Conservation (phyloP, 2,797 vertebrate genomes). For the Lacerta viridis region DNA sequence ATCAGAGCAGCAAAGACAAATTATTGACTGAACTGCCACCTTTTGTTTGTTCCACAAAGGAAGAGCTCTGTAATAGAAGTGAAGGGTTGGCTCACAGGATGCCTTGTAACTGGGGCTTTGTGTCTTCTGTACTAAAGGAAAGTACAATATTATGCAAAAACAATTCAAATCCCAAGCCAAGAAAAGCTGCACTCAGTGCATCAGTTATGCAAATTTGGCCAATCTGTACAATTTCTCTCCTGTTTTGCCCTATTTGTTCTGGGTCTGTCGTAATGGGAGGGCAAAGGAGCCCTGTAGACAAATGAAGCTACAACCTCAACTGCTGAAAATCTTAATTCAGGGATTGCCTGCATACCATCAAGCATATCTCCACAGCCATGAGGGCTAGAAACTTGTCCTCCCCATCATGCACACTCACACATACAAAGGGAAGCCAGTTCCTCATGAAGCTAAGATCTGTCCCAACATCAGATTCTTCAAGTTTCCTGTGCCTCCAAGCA, state of each 20-base stretch:
- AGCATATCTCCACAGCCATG: neutral
- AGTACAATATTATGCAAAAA: neutral
- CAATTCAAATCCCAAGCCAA: neutral
- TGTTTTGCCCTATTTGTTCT: neutral
- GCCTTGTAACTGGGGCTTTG: neutral
- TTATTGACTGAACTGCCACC: slow-evolving; percentile 17
- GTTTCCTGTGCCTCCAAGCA: neutral
- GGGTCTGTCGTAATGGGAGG: neutral
- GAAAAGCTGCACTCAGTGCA: neutral
- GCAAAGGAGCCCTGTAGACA: neutral
- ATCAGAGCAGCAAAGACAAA: neutral
- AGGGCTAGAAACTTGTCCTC: neutral
- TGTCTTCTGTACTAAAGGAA: neutral
- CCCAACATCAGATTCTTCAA: neutral
- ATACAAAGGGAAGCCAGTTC: neutral
- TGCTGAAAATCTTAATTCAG: neutral
- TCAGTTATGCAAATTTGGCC: neutral
- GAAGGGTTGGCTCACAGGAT: neutral
- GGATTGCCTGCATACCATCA: neutral
- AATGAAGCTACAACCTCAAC: neutral
- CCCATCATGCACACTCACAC: neutral
- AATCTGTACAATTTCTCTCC: neutral
- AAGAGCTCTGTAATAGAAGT: neutral
- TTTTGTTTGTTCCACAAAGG: slow-evolving; percentile 4
- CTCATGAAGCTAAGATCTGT: neutral